phyloP scores from a whole-genome alignment of 1,140 invertebrate species.

The Theocolax elegans region DNA sequence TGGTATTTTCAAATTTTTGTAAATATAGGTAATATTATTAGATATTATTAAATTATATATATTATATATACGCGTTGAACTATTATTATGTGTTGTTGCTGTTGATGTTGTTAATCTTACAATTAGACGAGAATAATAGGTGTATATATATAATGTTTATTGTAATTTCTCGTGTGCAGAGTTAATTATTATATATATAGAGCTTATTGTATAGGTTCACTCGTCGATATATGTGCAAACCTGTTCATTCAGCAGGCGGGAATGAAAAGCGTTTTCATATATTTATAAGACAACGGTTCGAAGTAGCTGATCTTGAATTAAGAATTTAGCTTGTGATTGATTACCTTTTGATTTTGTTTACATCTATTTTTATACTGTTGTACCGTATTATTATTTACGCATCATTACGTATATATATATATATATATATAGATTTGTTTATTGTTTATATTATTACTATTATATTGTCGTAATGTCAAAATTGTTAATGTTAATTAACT shows the following conservation, averaged over 20 bases:
- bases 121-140: conserved; percentile 42
- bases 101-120: conserved; percentile 66
- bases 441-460: not conserved
- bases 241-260: not conserved
- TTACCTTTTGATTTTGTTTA: not conserved
- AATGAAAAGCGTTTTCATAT: not conserved
- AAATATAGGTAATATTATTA: conserved; percentile 44
- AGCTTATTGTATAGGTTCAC: conserved; percentile 12
- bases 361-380: not conserved
- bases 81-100: conserved; percentile 67
- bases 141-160: too few species aligned
- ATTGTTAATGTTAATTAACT: conserved; percentile 12
- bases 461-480: not conserved
- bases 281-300: conserved; percentile 21
- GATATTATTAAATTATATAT: conserved; percentile 50
- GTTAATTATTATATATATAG: conserved; percentile 22
- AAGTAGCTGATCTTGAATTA: conserved; percentile 29
- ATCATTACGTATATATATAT: too few species aligned
- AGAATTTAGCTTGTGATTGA: not conserved
- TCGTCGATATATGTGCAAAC: not conserved
- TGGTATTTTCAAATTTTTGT: conserved; percentile 36
- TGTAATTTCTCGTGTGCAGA: conserved; percentile 13
- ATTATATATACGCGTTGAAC: conserved; percentile 60
- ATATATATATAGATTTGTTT: too few species aligned
- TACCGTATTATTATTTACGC: conserved; percentile 9